These are phyloP conservation scores for Tachysurus vachellii DNA, from an alignment of 2,113 vertebrate genomes.

Conservation along the genomic window DNA sequence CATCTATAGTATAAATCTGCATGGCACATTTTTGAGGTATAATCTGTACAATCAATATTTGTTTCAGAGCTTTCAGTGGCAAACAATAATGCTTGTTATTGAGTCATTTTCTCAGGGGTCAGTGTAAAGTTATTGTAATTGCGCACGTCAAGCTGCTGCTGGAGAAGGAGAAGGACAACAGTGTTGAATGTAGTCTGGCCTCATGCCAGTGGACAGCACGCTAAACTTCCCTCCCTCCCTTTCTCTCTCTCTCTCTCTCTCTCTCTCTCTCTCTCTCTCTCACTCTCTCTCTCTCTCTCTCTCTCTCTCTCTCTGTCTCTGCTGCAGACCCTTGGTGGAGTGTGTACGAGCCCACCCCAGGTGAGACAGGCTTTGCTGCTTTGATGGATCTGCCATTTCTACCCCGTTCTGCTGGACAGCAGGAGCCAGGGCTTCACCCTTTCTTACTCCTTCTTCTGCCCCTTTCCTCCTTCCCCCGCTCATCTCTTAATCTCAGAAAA, in stretches of 20 bases:
- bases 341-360: constrained; percentile 66
- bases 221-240: constrained; percentile 18
- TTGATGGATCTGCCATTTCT: constrained; percentile 75
- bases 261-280: constrained; percentile 29
- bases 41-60: not conserved
- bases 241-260: constrained; percentile 19
- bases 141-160: constrained; percentile 66
- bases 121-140: constrained; percentile 69
- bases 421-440: constrained; percentile 66
- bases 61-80: not conserved
- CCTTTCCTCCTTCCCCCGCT: constrained; percentile 32
- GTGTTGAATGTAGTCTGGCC: constrained; percentile 67
- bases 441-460: constrained; percentile 38
- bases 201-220: constrained; percentile 67
- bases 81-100: constrained; percentile 37
- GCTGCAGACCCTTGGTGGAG: constrained; percentile 24
- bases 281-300: constrained; percentile 31
- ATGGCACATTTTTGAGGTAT: not conserved
- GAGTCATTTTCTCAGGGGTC: constrained; percentile 45
- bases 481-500: constrained; percentile 58
- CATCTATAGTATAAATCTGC: not conserved
- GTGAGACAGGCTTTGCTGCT: constrained; percentile 70
- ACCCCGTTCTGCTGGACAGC: constrained; percentile 66
- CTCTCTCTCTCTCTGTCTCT: constrained; percentile 35
- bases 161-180: constrained; percentile 72